Evolutionary conservation across 37 sponge, comb jelly and placozoan species (phyloP), one percentile per base, ranked within the genome.

Genomic region (Aphrocallistes beatrix): DNA sequence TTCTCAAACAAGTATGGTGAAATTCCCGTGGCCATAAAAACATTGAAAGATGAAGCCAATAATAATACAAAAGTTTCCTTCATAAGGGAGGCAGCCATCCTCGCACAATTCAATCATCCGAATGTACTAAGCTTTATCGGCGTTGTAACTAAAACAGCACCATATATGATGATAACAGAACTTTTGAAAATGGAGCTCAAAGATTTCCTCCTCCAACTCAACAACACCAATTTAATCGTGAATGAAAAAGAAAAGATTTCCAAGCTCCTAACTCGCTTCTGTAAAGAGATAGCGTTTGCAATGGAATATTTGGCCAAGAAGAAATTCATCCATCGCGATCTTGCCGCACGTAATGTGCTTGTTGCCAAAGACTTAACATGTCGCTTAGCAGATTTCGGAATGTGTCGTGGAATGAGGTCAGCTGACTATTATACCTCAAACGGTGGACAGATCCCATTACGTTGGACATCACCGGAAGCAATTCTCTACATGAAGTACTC

Each of bases 291-390:
- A 32, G 75, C 75, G 25, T 19, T 25, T 3, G 75, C 28, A 6
- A 60, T 60, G 75, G 75, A 13, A 28, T 30, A 60, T 28, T 60
- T 60, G 34, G 75, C 75, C 6, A 3, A 25, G 17, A 60, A 60
- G 21, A 60, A 60, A 60, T 60, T 60, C 75, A 60, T 60, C 75
- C 75, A 60, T 60, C 75, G 75, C n/a, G 75, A 60, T 60, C 34
- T 60, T 8, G 75, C 75, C 25, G 75, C 75, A 13, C 25, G 75
- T 19, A 60, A 60, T 60, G n/a, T 60, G 1, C 75, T 60, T 25
- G n/a, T 60, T 6, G 75, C 75, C 3, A 60, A 60, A 25, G 75
- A 60, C n/a, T 25, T 60, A 30, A 32, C 75, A 3, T 60, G 75
- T 60, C 75, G 75, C 8, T 8, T 60, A 1, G 75, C 75, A 6